Evolutionary conservation across 1,140 invertebrate species (phyloP), one percentile per base, ranked within the genome.

Genomic region (Leptinotarsa texana): DNA sequence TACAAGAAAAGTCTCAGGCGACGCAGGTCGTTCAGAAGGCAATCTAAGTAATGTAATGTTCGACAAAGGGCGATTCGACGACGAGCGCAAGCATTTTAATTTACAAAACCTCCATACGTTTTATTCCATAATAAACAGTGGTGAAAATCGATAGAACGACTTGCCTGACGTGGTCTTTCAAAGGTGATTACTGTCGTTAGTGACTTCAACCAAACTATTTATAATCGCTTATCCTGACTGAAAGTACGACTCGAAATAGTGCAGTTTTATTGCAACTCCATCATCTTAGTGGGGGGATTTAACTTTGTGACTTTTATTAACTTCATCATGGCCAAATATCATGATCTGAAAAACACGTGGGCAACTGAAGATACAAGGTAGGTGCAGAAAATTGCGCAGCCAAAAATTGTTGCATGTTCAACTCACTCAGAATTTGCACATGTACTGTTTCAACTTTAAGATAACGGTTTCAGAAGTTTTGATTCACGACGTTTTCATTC

Each of bases 101-200:
- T 33, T 33, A 65, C 63, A 65, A 22, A 65, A 65, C 13, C 27
- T 21, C 8, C 33, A 42, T 22, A 24, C 27, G 21, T 24, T 65
- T 21, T 24, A 65, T 65, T 65, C 27, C 63, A 65, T 65, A 33
- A 33, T 65, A 65, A 65, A 65, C 27, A 21, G 63, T 27, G 33
- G 42, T 48, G 27, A 69, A 69, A 33, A 69, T 69, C 24, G 42
- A 69, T 42, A 21, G 21, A 27, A 15, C 24, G 13, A n/a, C 42
- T 69, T 47, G 42, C 67, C 67, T 69, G 67, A 69, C 67, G 67
- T 69, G 67, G 67, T 69, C 24, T 69, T 69, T 69, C 24, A 69
- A 69, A 69, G 51, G 51, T 57, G 51, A 57, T 57, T 57, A 57
- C 15, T 17, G 51, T 57, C 51, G 67, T 27, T 22, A 33, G 67